Evolutionary conservation across 2,888 invertebrate genomes (phyloP).

Genomic region (Asteroscopus sphinx): DNA sequence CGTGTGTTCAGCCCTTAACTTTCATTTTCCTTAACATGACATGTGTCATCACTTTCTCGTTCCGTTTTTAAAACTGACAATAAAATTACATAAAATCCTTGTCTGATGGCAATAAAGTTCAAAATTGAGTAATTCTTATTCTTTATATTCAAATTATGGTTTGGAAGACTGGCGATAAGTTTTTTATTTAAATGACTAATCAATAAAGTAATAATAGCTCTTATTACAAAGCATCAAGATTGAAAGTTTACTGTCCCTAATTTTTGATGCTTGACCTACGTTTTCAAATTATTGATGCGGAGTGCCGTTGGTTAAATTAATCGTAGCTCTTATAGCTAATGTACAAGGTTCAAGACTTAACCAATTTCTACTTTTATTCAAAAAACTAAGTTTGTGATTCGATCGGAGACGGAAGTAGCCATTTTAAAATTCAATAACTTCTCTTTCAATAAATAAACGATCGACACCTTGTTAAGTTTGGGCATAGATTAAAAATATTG

Average conservation of each 20-base stretch:
- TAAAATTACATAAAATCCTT: slow-evolving; percentile 2
- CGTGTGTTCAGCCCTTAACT: slow-evolving; percentile 38
- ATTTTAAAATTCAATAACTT: slow-evolving; percentile 81
- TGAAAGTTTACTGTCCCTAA: slow-evolving; percentile 35
- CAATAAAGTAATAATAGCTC: slow-evolving; percentile 4
- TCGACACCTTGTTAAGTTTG: slow-evolving; percentile 77
- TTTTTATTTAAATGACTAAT: slow-evolving; percentile 26
- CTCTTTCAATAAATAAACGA: slow-evolving; percentile 77
- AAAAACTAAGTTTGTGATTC: slow-evolving; percentile 18
- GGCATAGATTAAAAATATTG: slow-evolving; percentile 66
- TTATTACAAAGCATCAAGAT: slow-evolving; percentile 46
- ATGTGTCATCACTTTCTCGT: slow-evolving; percentile 48
- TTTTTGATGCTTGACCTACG: slow-evolving; percentile 38
- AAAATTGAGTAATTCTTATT: slow-evolving; percentile 8
- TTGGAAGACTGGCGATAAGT: slow-evolving; percentile 19
- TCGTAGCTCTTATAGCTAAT: slow-evolving; percentile 6
- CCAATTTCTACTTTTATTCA: not conserved
- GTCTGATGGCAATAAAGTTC: not conserved
- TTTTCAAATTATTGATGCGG: slow-evolving; percentile 29
- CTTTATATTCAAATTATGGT: not conserved
- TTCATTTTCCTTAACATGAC: slow-evolving; percentile 53
- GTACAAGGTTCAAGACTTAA: slow-evolving; percentile 17
- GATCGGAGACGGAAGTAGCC: slow-evolving; percentile 66
- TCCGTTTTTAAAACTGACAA: slow-evolving; percentile 1
- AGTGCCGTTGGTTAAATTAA: not conserved